Evolutionary conservation across 2,888 invertebrate genomes (phyloP), one percentile per base, ranked within the genome.

Genomic region (Pharmacophagus antenor): DNA sequence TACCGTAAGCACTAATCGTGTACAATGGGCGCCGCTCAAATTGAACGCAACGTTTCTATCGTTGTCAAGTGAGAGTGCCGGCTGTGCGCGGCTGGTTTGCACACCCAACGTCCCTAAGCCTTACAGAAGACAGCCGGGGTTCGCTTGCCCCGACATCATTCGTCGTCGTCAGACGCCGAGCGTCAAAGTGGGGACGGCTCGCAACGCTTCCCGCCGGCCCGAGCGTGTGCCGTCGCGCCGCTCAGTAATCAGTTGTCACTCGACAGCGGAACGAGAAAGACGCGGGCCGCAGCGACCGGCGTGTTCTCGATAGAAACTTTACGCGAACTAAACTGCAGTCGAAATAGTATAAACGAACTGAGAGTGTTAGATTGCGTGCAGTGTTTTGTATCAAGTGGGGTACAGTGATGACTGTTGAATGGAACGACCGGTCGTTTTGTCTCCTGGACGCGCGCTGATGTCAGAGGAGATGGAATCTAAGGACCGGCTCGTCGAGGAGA

Each of bases 291-390:
- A 66, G 55, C 74, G 81, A 77, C 78, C 82, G 67, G 82, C 82
- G 90, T 88, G 90, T 90, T 89, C 90, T 86, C 88, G 70, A 3
- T 3, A n/a, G n/a, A 79, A 87, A 88, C 84, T 88, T 88, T 80
- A 82, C 88, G 88, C 87, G 86, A 87, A 82, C 82, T 80, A 84
- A 82, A 78, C 81, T 84, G 84, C 83, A 85, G 86, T 70, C 80
- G 79, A 70, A 72, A 73, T 18, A 55, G n/a, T n/a, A 20, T 18
- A 70, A 76, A 70, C 74, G 66, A 67, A 76, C 73, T 67, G 71
- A 71, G 85, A 87, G 85, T 88, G 87, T 86, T 81, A 68, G 82
- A 80, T 85, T 84, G 83, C 80, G 75, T 71, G 60, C 27, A 79
- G 82, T 85, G 83, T 80, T 74, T 77, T n/a, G n/a, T n/a, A n/a